phyloP scores from a whole-genome alignment of 2,113 vertebrate species.

The Castor canadensis region DNA sequence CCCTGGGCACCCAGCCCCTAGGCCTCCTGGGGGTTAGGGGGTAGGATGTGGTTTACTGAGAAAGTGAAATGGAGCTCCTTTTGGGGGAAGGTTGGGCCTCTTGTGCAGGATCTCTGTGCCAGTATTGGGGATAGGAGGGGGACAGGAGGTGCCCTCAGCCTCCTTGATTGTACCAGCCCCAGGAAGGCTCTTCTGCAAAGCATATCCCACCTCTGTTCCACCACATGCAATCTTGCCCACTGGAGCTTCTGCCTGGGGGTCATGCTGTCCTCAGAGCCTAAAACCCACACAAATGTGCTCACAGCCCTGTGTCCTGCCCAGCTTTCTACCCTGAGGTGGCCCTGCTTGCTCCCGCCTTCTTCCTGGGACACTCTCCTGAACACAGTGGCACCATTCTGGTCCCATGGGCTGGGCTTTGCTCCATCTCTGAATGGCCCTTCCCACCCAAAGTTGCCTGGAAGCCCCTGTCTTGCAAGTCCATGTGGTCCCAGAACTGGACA shows the following conservation, averaged over 20 bases:
- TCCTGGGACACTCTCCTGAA: too few species aligned
- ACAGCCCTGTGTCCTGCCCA: too few species aligned
- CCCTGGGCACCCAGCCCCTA: background rate
- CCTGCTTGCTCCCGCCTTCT: background rate
- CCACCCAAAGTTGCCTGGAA: background rate
- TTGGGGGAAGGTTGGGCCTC: background rate
- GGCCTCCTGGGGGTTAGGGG: background rate
- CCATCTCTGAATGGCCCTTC: too few species aligned
- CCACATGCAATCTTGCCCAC: background rate
- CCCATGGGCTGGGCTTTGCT: background rate
- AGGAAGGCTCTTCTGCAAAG: background rate
- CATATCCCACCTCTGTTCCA: background rate
- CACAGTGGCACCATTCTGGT: background rate
- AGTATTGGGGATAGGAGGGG: too few species aligned
- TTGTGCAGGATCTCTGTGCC: background rate
- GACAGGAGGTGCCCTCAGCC: background rate
- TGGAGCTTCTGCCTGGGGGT: background rate
- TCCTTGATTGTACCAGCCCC: background rate
- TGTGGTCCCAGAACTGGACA: too few species aligned
- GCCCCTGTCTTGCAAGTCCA: background rate
- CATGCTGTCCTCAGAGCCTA: background rate
- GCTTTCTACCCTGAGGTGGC: too few species aligned
- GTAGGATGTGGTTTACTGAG: background rate
- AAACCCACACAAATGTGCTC: background rate
- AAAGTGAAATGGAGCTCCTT: background rate